Evolutionary conservation across 2,113 vertebrate genomes (phyloP), one percentile per base, ranked within the genome.

Genomic region (Heptranchias perlo): DNA sequence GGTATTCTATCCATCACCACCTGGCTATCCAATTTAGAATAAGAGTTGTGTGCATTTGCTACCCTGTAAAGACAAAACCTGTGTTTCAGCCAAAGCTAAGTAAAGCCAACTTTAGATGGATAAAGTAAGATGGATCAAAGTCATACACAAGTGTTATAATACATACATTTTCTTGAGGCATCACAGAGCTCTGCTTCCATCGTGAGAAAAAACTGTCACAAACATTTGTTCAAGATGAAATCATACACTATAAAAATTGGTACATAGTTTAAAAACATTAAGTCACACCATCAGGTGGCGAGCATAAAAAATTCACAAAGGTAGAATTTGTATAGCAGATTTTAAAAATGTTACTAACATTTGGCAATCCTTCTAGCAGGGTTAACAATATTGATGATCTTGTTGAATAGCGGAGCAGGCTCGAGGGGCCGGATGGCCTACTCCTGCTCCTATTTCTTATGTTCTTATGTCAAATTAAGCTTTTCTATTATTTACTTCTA

Each of bases 331-430:
- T 82, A 82, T n/a, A 82, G 76, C 31, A 76, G 31, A 76, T 76
- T 76, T 76, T 76, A 35, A 76, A 76, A 76, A 13, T 35, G 35
- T 76, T 10, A 76, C 73, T n/a, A 35, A n/a, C 31, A 76, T 35
- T 76, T 13, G 31, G 31, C 3, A 76, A 76, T n/a, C 28, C 35
- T 76, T 35, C 8, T 76, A 3, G 35, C n/a, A 82, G 76, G 14
- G 18, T 82, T 82, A 82, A 82, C 58, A 82, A 82, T 82, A 82
- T n/a, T 82, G 76, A n/a, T n/a, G n/a, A n/a, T n/a, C n/a, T n/a
- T n/a, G n/a, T n/a, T n/a, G n/a, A n/a, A n/a, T n/a, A n/a, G n/a
- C n/a, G n/a, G n/a, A n/a, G n/a, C n/a, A n/a, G n/a, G n/a, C n/a
- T n/a, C n/a, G n/a, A n/a, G n/a, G n/a, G n/a, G n/a, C n/a, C n/a